A percentile compares a stretch with the other conserved stretches of the same genome.
Evolutionary conservation across 2,888 invertebrate genomes (phyloP).

Genomic region (Lasioglossum leucozonium): DNA sequence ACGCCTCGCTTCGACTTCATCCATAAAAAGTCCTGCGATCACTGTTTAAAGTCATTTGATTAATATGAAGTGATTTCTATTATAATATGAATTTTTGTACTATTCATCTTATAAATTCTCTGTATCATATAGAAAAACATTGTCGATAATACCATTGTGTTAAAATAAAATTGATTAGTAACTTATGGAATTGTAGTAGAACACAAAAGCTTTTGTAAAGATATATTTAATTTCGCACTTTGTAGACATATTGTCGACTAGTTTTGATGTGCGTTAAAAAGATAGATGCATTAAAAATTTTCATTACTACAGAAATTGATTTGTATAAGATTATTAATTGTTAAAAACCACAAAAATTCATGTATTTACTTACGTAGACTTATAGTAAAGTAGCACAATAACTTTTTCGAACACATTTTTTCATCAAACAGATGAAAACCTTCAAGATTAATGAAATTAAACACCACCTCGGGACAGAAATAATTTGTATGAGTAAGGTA

Average conservation of each 20-base stretch:
- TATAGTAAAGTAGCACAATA: conserved; percentile 77
- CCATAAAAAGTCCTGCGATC: conserved; percentile 88
- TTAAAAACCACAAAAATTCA: not conserved
- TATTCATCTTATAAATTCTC: not conserved
- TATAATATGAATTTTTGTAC: not conserved
- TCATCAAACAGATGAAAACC: not conserved
- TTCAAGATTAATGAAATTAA: not conserved
- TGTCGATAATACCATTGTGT: not conserved
- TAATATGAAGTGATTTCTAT: conserved; percentile 6
- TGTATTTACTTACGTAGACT: conserved; percentile 78
- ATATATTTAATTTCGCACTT: not conserved
- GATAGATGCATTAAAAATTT: not conserved
- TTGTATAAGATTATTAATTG: not conserved
- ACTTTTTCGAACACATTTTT: conserved; percentile 71
- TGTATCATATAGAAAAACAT: not conserved
- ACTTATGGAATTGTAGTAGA: not conserved
- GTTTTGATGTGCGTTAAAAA: not conserved
- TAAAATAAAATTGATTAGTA: not conserved
- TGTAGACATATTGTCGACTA: not conserved
- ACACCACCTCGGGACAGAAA: not conserved
- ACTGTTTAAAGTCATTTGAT: conserved; percentile 84
- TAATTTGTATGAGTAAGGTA: conserved; percentile 4
- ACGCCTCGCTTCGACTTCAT: conserved; percentile 91
- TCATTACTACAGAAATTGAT: not conserved
- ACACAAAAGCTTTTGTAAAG: not conserved